Conservation (phyloP, 2,797 vertebrate genomes). For the Gorsachius magnificus region DNA sequence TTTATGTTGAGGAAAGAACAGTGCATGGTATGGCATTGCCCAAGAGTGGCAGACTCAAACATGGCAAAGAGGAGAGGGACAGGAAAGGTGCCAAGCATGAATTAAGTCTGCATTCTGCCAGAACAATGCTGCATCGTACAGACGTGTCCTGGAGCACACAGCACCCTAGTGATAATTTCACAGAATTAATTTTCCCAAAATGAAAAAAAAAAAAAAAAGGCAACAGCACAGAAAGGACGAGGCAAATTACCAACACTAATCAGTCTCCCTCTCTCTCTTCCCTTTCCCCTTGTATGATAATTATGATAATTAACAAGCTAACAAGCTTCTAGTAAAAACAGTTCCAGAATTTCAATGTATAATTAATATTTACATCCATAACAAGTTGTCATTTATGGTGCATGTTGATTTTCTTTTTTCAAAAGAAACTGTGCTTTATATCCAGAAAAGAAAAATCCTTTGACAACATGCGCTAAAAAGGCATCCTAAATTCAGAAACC, state of each 20-base stretch:
- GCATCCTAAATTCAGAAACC: constrained; percentile 23
- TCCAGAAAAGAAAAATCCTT: constrained; percentile 37
- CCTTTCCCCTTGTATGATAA: constrained; percentile 72
- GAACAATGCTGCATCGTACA: constrained; percentile 22
- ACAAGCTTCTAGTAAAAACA: constrained; percentile 74
- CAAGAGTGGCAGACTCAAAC: background rate
- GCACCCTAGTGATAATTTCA: constrained; percentile 61
- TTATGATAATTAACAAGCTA: constrained; percentile 76
- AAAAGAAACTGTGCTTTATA: background rate
- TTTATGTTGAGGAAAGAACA: background rate
- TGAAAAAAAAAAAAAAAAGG: constrained; percentile 45
- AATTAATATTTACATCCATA: constrained; percentile 77
- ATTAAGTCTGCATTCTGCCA: constrained; percentile 56
- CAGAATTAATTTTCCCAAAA: constrained; percentile 68
- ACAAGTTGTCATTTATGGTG: constrained; percentile 68
- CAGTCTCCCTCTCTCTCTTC: constrained; percentile 63
- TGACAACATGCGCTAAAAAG: background rate
- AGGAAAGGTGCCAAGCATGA: constrained; percentile 56
- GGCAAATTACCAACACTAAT: constrained; percentile 72
- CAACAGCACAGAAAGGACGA: constrained; percentile 54
- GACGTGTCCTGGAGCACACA: constrained; percentile 43
- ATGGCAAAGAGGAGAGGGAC: background rate
- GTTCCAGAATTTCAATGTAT: constrained; percentile 74
- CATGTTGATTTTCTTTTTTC: constrained; percentile 51
- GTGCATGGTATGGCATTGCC: rapidly evolving